Base-by-base conservation (phyloP, 2,888 invertebrate genomes). In the Plusia festucae region DNA sequence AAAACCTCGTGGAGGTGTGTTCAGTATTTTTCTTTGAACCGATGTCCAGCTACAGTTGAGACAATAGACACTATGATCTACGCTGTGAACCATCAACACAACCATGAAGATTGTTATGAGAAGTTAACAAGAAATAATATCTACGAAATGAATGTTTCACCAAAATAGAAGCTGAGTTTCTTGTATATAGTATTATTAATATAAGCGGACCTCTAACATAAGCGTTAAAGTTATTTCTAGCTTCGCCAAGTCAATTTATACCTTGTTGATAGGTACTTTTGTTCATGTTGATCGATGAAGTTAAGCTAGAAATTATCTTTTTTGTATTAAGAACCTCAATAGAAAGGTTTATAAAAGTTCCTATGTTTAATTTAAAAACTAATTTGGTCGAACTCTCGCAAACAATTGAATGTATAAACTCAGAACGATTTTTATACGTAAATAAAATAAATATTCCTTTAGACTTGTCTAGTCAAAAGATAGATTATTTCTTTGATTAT, bases 1-100 rank as follows among this genome's bases (percentile, higher is more conserved):
- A 95, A 95, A 74, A 95, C 95, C 0, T 95, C 95, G 0, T 95
- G 95, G 95, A 82, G 95, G 46, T 95, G 95, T 81, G 95, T 95
- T 11, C 95, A 95, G 73, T 95, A 95, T 78, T 95, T 95, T 81
- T 95, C 95, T 0, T 81, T 95, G n/a, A 95, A 95, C 77, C 85
- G 95, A 70, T 95, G 95, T 85, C 95, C 95, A 1, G 95, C 95
- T 0, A 95, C 95, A 0, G 93, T 95, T 0, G 95, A 95, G 76
- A 95, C 95, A 1, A 92, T 95, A 85, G 94, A 95, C 62, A 79
- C 93, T 0, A 92, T 94, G 92, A 94, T 95, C 60, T 95, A 93
- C 60, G 93, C 95, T 0, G 88, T 94, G 11, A 95, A 95, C 70
- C 95, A 95, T 68, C 93, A 93, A 66, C 95, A 95, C 68, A 95